Evolutionary conservation across 2,113 vertebrate genomes (phyloP), one percentile per base, ranked within the genome.

Genomic region (Casuarius casuarius): DNA sequence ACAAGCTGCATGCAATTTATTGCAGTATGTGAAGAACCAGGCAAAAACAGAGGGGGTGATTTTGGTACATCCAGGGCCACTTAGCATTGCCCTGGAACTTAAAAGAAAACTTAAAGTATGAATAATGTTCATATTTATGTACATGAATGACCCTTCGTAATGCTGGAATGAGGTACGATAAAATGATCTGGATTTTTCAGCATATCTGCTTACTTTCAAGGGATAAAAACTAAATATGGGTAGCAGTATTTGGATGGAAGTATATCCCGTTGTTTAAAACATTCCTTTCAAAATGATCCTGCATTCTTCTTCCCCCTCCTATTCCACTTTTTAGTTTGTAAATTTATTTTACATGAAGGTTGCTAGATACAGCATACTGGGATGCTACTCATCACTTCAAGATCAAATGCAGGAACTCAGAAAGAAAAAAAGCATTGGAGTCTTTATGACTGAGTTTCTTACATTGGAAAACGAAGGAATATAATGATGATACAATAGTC

Each of bases 281-380:
- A 21, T 48, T 4, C 23, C 9, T 79, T 90, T 89, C 28, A 71
- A 62, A 90, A 65, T 88, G 28, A 51, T 52, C 25, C 23, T 70
- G 2, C 23, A 10, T 17, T 54, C 17, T 88, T 59, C 7, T 35
- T 1, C 1, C 4, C 0, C 0, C 19, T 29, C 17, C 48, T 72
- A 31, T 33, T 68, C 21, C 48, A 12, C 20, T 76, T 77, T 18
- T 71, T 54, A 21, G 66, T 67, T 38, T 72, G 42, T 29, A 74
- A 35, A 81, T 75, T 61, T 71, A 8, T 73, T 19, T 33, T 54
- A 23, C 33, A 49, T 81, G 26, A 62, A 25, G 18, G 18, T 2
- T 54, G 63, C 35, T 71, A 56, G 33, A 74, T 20, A 29, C 23
- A 73, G 26, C 72, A 42, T 4, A 19, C 4, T 28, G 29, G 14